A percentile compares a stretch with the other conserved stretches of the same genome.
phyloP scores from a whole-genome alignment of 2,113 vertebrate genomes.

The human region DNA sequence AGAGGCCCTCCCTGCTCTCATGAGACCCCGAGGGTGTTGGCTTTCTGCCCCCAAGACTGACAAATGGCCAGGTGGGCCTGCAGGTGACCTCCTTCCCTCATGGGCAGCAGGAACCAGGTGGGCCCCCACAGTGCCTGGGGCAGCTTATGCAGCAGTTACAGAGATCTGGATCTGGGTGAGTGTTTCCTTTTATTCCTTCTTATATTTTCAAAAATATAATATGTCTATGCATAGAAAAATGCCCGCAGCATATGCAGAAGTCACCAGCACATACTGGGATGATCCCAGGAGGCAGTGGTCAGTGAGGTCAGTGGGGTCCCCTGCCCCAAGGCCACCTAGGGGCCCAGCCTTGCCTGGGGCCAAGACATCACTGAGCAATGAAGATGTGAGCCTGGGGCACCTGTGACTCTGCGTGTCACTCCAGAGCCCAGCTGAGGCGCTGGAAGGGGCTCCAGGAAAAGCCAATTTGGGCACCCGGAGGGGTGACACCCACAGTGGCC shows the following conservation, averaged over 20 bases:
- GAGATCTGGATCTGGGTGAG: rapidly evolving
- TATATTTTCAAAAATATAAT: background rate
- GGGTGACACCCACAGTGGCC: background rate
- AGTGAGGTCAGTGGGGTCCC: background rate
- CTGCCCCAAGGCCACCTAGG: background rate
- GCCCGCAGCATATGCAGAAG: background rate
- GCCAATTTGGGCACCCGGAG: background rate
- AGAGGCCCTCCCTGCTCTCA: background rate
- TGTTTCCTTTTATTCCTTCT: background rate
- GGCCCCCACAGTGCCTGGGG: no score
- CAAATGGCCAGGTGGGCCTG: background rate
- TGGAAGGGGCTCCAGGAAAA: background rate
- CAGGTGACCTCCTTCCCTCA: background rate
- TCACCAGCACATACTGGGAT: background rate
- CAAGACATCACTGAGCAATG: no score
- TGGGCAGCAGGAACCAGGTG: background rate
- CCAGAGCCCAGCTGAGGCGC: background rate
- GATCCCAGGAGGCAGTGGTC: background rate
- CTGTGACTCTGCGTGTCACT: no score
- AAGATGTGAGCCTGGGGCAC: background rate
- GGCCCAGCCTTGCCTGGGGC: background rate
- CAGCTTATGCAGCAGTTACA: background rate
- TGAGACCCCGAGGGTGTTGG: no score
- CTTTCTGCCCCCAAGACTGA: background rate
- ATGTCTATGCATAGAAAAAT: rapidly evolving